Evolutionary conservation across 2,888 invertebrate species (phyloP), one percentile per base, ranked within the genome.

Genomic region (Trisateles emortualis): DNA sequence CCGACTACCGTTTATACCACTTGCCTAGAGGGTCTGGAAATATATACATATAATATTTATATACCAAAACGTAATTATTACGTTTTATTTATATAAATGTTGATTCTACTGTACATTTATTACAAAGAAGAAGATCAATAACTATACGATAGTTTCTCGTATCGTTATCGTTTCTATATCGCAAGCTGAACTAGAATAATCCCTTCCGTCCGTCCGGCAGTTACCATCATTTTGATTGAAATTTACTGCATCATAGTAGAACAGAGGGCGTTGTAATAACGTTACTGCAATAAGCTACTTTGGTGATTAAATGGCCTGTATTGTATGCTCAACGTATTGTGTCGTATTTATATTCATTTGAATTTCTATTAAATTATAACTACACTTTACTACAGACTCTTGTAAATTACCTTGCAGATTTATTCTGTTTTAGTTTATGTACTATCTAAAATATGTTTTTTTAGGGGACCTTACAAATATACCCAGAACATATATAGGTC

Each of bases 191-290:
- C 32, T 79, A 80, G 81, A 90, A 88, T 91, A 82, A 10, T 4
- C 38, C 77, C 41, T 51, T 43, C 40, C 33, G 46, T 60, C 65
- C 79, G 88, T 87, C 88, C 88, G 86, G 88, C 82, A 79, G 84
- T 83, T 86, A 84, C 79, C 78, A 86, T 88, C 80, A 83, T 87
- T 90, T 85, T 90, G 89, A 91, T 90, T 89, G 87, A 90, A 89
- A 92, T 92, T 88, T 92, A 92, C 81, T 81, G 83, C 84, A 76
- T 72, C 71, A 79, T 74, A 78, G 84, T 83, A 67, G 70, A 70
- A 68, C 79, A 71, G 79, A 83, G 83, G 87, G 88, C 57, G 86
- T 68, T 63, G 78, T 82, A 79, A 80, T 78, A 76, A 76, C 76
- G 78, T 84, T 82, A 83, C 65, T 68, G 77, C 88, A 88, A 87